A percentile compares a stretch with the other conserved stretches of the same genome.
Evolutionary conservation across 2,888 invertebrate species (phyloP).

Genomic region (Osmoderma eremita): DNA sequence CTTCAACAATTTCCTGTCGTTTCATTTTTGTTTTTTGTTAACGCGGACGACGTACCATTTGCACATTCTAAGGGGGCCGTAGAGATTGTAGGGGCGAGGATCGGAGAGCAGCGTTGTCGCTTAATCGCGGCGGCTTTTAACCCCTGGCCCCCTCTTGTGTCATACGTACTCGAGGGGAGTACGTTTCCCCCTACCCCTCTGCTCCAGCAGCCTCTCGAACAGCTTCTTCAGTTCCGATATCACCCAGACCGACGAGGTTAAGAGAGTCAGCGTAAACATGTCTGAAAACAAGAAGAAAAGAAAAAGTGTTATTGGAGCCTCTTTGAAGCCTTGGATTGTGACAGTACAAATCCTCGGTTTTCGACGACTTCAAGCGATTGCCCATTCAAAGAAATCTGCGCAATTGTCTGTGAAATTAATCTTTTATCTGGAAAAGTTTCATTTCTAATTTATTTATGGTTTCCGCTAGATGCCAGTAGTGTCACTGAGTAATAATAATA

Average conservation of each 20-base stretch:
- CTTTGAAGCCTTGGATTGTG: too few species aligned
- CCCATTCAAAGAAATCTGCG: too few species aligned
- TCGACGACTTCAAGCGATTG: too few species aligned
- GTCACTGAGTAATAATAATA: too few species aligned
- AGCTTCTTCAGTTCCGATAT: constrained; percentile 93
- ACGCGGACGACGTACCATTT: constrained; percentile 32
- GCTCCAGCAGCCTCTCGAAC: constrained; percentile 79
- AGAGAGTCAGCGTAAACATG: constrained; percentile 86
- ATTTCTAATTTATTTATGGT: too few species aligned
- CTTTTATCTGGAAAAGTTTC: too few species aligned
- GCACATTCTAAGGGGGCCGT: constrained; percentile 54
- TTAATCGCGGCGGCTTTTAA: constrained; percentile 60
- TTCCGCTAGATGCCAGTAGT: too few species aligned
- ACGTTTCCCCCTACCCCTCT: constrained; percentile 63
- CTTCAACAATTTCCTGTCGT: too few species aligned
- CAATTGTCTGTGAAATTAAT: too few species aligned
- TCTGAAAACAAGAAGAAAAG: constrained; percentile 75
- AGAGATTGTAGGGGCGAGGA: constrained; percentile 54
- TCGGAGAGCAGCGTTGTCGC: constrained; percentile 59
- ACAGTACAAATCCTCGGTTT: too few species aligned
- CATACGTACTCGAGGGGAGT: constrained; percentile 79
- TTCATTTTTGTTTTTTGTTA: constrained; percentile 8
- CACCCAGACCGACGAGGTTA: constrained; percentile 97
- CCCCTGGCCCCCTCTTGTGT: constrained; percentile 66
- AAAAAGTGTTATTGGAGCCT: background rate